Evolutionary conservation across 2,797 vertebrate genomes (phyloP).

Genomic region (Amblyraja radiata): DNA sequence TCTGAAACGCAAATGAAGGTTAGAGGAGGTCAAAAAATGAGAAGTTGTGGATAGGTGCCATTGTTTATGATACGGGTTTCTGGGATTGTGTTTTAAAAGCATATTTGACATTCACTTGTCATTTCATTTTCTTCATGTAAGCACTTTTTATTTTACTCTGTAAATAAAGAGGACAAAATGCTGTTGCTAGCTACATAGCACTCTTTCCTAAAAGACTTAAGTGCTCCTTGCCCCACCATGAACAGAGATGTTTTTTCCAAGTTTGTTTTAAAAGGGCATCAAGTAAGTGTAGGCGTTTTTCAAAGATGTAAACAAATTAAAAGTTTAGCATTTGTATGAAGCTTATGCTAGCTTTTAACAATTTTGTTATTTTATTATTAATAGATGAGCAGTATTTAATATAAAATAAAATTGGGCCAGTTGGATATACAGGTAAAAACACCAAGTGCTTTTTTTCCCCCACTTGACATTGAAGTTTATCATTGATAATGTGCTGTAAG

Average conservation of each 20-base stretch:
- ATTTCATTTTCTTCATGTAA: conserved; percentile 52
- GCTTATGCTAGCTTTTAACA: conserved; percentile 49
- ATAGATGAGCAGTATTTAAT: conserved; percentile 34
- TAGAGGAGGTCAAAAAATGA: conserved; percentile 27
- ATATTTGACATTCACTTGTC: conserved; percentile 56
- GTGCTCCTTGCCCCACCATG: conserved; percentile 50
- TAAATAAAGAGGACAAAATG: conserved; percentile 57
- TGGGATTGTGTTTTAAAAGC: conserved; percentile 60
- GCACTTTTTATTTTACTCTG: conserved; percentile 68
- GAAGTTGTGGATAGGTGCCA: conserved; percentile 52
- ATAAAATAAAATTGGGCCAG: conserved; percentile 7
- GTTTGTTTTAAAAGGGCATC: conserved; percentile 62
- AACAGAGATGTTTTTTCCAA: conserved; percentile 54
- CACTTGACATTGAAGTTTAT: conserved; percentile 24
- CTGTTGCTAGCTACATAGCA: conserved; percentile 57
- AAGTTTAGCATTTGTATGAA: conserved; percentile 64
- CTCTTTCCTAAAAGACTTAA: conserved; percentile 56
- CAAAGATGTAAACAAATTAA: conserved; percentile 69
- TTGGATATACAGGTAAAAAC: conserved; percentile 37
- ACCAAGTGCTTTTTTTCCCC: conserved; percentile 29
- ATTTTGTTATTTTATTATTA: conserved; percentile 37
- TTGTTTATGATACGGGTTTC: conserved; percentile 56
- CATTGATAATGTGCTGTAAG: neutral
- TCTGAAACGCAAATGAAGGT: conserved; percentile 35
- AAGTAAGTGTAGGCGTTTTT: conserved; percentile 69